A percentile compares a stretch with the other conserved stretches of the same genome.
phyloP scores from a whole-genome alignment of 2,888 invertebrate species.

The Sinelater perroti region DNA sequence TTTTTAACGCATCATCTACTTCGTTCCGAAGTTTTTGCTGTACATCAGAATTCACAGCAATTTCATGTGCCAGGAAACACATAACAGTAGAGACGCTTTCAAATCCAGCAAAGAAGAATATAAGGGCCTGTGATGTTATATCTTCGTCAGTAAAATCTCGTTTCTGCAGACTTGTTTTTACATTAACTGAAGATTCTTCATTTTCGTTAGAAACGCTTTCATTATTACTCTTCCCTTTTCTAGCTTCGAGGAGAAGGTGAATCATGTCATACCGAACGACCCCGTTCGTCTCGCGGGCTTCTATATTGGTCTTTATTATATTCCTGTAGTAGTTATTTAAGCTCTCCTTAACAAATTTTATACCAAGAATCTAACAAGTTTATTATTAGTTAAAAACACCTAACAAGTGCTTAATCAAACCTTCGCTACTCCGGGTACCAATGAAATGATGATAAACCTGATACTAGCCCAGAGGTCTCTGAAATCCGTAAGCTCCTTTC shows the following conservation, averaged over 20 bases:
- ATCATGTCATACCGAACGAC: slow-evolving; percentile 60
- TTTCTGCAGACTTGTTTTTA: neutral
- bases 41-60: slow-evolving; percentile 67
- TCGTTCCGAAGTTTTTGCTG: slow-evolving; percentile 66
- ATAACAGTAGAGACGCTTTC: slow-evolving; percentile 62
- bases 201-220: slow-evolving; percentile 30
- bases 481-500: neutral
- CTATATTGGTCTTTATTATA: slow-evolving; percentile 3
- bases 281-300: neutral
- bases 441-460: neutral
- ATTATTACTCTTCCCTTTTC: slow-evolving; percentile 56
- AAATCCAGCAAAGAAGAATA: slow-evolving; percentile 66
- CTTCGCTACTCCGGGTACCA: neutral
- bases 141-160: slow-evolving; percentile 56
- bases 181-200: slow-evolving; percentile 19
- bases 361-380: neutral
- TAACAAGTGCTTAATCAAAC: too few species aligned
- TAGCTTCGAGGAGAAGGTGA: slow-evolving; percentile 65
- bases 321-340: neutral
- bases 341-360: neutral
- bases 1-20: slow-evolving; percentile 57
- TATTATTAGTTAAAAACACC: too few species aligned
- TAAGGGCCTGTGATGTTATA: slow-evolving; percentile 67
- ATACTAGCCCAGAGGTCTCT: neutral
- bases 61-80: slow-evolving; percentile 65